A percentile compares a stretch with the other conserved stretches of the same genome.
phyloP scores from a whole-genome alignment of 2,888 invertebrate species.

The Dugesia japonica region DNA sequence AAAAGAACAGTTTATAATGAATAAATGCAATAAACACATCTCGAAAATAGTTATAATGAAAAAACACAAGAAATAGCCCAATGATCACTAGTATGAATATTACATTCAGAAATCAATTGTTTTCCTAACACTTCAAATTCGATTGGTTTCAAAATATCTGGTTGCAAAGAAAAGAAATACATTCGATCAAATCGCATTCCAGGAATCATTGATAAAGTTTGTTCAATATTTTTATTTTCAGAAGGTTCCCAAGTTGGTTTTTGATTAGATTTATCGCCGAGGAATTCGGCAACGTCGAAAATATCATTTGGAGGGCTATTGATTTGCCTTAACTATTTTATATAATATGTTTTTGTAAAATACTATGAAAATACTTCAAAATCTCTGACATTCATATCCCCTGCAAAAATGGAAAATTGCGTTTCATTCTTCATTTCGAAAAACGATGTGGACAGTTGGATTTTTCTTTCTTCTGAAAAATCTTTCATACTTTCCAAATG shows the following conservation, averaged over 20 bases:
- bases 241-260: neutral
- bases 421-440: neutral
- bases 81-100: neutral
- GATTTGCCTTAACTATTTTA: neutral
- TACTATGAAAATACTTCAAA: too few relatives aligned
- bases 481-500: constrained; percentile 13
- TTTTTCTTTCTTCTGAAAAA: constrained; percentile 13
- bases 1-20: neutral
- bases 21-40: neutral
- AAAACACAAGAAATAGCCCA: neutral
- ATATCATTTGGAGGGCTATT: neutral
- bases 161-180: neutral
- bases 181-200: neutral
- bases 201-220: neutral
- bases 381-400: neutral
- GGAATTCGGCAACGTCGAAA: neutral
- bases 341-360: too few relatives aligned
- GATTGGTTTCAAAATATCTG: neutral
- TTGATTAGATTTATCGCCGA: neutral
- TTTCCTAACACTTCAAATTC: neutral
- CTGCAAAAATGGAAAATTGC: neutral
- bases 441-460: neutral
- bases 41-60: neutral
- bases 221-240: neutral
- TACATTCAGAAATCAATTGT: neutral